Conservation (phyloP, 2,888 invertebrate genomes). For the Scrobipalpa atriplicella region DNA sequence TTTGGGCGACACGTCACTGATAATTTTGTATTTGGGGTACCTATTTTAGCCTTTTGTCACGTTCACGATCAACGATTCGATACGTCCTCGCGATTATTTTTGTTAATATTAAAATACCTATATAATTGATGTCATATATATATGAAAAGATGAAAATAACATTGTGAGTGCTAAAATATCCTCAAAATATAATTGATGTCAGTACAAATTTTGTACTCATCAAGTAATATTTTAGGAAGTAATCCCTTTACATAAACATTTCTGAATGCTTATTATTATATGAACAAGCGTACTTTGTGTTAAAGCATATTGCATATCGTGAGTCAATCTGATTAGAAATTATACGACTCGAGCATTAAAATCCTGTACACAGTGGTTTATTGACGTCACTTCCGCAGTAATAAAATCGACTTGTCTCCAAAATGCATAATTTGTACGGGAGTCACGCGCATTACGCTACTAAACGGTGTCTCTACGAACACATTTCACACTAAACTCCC, state of each 20-base stretch:
- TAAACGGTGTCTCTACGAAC: conserved; percentile 81
- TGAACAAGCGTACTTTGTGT: conserved; percentile 42
- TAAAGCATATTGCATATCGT: conserved; percentile 60
- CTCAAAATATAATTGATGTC: no score
- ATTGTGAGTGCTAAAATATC: no score
- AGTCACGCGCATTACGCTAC: conserved; percentile 80
- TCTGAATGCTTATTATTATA: conserved; percentile 15
- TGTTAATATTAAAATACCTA: no score
- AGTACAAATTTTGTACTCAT: no score
- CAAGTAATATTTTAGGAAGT: no score
- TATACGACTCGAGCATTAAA: conserved; percentile 75
- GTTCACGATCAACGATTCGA: no score
- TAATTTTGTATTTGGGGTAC: no score
- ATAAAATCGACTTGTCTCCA: conserved; percentile 79
- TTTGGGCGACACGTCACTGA: conserved; percentile 59
- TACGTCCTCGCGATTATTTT: no score
- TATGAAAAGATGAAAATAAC: no score
- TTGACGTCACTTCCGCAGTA: conserved; percentile 80
- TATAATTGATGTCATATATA: no score
- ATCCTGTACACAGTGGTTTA: conserved; percentile 77
- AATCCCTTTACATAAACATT: no score
- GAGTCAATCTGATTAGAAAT: conserved; percentile 70
- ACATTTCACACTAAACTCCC: conserved; percentile 80
- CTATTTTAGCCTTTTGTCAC: no score
- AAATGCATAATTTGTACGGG: conserved; percentile 81